Conservation (phyloP, 1,140 invertebrate species). For the Brachionus koreanus region DNA sequence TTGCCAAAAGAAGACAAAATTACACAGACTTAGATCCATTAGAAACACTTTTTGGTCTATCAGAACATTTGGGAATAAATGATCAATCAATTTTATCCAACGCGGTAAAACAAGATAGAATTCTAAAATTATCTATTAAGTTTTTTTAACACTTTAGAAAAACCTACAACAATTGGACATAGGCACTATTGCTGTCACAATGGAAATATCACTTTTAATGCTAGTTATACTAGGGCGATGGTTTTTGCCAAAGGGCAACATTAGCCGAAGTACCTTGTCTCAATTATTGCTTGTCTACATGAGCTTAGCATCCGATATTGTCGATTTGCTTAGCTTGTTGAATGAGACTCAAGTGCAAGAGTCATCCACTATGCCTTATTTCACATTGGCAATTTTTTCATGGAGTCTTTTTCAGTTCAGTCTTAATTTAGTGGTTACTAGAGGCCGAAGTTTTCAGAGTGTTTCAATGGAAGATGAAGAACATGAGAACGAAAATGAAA, state of each 20-base stretch:
- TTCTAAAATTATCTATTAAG: neutral
- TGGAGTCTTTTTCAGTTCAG: constrained; percentile 43
- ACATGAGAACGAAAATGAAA: neutral
- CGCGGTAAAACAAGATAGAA: neutral
- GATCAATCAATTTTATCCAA: constrained; percentile 40
- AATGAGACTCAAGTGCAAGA: constrained; percentile 32
- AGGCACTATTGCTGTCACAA: constrained; percentile 7
- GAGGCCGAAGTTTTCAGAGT: constrained; percentile 31
- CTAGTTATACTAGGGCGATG: constrained; percentile 39
- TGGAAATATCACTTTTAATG: constrained; percentile 42
- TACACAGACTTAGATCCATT: constrained; percentile 6
- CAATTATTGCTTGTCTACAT: constrained; percentile 45
- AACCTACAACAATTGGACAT: constrained; percentile 33
- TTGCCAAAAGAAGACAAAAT: neutral
- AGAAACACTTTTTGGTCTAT: constrained; percentile 2
- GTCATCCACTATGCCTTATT: constrained; percentile 26
- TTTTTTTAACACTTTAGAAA: neutral
- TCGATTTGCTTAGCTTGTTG: constrained; percentile 35
- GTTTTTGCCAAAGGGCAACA: constrained; percentile 45
- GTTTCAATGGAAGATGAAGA: constrained; percentile 1
- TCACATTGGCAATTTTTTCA: constrained; percentile 27
- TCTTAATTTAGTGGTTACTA: constrained; percentile 34
- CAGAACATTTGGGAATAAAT: constrained; percentile 10
- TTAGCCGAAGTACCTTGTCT: constrained; percentile 24
- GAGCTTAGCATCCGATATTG: constrained; percentile 40